Conservation (phyloP, 2,797 vertebrate genomes). For the Cuculus canorus region DNA sequence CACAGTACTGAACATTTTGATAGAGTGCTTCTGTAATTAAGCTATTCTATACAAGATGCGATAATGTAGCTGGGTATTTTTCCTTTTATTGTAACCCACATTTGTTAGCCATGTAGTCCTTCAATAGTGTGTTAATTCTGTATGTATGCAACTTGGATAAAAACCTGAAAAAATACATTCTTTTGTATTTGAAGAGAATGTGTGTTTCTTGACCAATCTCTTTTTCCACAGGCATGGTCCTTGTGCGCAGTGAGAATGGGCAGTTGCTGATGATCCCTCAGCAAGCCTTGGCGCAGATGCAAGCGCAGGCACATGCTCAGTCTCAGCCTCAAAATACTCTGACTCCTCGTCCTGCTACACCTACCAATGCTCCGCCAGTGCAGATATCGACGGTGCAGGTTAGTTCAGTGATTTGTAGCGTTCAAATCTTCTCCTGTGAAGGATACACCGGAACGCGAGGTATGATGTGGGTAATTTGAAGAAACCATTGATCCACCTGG, state of each 20-base stretch:
- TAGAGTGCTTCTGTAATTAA: background rate
- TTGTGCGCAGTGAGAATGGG: constrained; percentile 94
- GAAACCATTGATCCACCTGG: background rate
- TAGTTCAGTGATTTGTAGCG: constrained; percentile 33
- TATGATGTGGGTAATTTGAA: background rate
- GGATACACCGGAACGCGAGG: background rate
- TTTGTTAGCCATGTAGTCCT: background rate
- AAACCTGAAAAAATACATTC: fast-evolving
- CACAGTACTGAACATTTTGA: background rate
- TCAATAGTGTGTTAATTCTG: background rate
- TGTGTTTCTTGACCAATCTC: background rate
- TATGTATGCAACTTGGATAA: background rate
- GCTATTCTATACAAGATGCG: background rate
- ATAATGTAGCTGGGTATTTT: background rate
- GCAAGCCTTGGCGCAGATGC: constrained; percentile 89
- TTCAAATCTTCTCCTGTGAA: background rate
- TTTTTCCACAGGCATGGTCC: constrained; percentile 88
- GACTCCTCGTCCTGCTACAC: constrained; percentile 89
- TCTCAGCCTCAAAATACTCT: constrained; percentile 91
- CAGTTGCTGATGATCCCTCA: constrained; percentile 96
- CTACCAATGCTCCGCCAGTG: constrained; percentile 85
- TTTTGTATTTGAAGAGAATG: background rate
- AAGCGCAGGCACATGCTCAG: constrained; percentile 94
- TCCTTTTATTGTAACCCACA: background rate
- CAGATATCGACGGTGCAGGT: constrained; percentile 94